These are phyloP conservation scores for Drosophila recens DNA, from an alignment of 2,888 invertebrate species.

Conservation along the genomic window DNA sequence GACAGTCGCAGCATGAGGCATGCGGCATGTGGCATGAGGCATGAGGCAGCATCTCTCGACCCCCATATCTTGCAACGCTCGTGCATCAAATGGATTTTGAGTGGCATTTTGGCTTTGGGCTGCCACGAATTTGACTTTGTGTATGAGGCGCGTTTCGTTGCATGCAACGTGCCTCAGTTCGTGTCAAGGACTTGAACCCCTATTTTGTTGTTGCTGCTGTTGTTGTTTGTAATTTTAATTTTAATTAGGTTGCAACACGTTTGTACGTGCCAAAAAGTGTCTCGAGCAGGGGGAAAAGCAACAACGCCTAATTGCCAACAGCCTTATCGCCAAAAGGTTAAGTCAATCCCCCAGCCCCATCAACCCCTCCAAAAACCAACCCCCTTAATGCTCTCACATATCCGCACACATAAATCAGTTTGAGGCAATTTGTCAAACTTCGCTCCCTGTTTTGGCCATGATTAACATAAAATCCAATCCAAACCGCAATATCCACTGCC, in stretches of 20 bases:
- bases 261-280: constrained; percentile 68
- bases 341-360: constrained; percentile 1
- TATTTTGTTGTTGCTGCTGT: constrained; percentile 28
- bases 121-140: constrained; percentile 76
- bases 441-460: constrained; percentile 44
- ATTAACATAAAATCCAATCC: constrained; percentile 71
- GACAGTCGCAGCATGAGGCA: too few relatives aligned
- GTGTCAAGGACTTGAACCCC: constrained; percentile 77
- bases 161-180: constrained; percentile 49
- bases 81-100: constrained; percentile 54
- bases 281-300: constrained; percentile 34
- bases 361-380: background rate
- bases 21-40: too few relatives aligned
- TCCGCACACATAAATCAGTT: constrained; percentile 47
- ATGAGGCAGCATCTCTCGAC: constrained; percentile 36
- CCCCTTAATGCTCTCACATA: constrained; percentile 14
- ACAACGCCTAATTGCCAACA: constrained; percentile 64
- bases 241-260: constrained; percentile 81
- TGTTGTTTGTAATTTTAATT: constrained; percentile 46
- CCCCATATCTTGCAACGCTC: constrained; percentile 25
- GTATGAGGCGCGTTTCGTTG: constrained; percentile 49
- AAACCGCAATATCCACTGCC: constrained; percentile 71
- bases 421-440: constrained; percentile 76
- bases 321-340: constrained; percentile 50
- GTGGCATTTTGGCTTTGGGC: constrained; percentile 75